Conservation (phyloP, 1,140 invertebrate genomes). For the Hirudo medicinalis region DNA sequence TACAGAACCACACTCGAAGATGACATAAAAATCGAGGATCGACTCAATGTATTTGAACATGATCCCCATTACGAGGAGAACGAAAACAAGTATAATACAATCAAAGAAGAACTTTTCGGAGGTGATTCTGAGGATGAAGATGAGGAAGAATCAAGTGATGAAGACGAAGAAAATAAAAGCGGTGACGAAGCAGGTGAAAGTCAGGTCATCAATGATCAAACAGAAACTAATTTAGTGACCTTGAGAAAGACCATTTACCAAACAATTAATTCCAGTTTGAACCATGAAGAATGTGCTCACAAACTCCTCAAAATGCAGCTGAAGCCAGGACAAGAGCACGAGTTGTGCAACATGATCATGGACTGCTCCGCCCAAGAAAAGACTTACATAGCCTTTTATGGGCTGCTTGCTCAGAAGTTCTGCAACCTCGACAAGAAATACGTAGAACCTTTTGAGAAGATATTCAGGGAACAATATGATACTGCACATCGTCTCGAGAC, state of each 20-base stretch:
- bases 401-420: slow-evolving; percentile 61
- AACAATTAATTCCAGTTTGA: slow-evolving; percentile 92
- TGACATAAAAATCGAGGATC: slow-evolving; percentile 59
- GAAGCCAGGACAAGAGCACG: slow-evolving; percentile 58
- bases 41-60: slow-evolving; percentile 90
- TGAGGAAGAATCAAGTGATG: slow-evolving; percentile 44
- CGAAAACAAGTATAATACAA: slow-evolving; percentile 87
- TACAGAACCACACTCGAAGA: slow-evolving; percentile 84
- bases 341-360: slow-evolving; percentile 95
- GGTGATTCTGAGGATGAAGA: slow-evolving; percentile 48
- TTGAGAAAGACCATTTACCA: slow-evolving; percentile 88
- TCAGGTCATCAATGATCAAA: slow-evolving; percentile 73
- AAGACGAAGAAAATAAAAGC: slow-evolving; percentile 44
- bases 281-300: slow-evolving; percentile 96
- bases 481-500: slow-evolving; percentile 78
- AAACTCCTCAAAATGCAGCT: slow-evolving; percentile 93
- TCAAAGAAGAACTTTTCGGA: slow-evolving; percentile 55
- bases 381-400: slow-evolving; percentile 97
- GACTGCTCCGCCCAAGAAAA: slow-evolving; percentile 97
- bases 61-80: slow-evolving; percentile 80
- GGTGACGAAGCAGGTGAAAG: slow-evolving; percentile 1
- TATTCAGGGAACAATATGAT: slow-evolving; percentile 86
- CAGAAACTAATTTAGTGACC: slow-evolving; percentile 87
- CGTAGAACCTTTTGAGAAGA: slow-evolving; percentile 79
- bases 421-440: slow-evolving; percentile 49